Evolutionary conservation across 2,113 vertebrate genomes (phyloP).

Genomic region (Hippocampus guttulatus): DNA sequence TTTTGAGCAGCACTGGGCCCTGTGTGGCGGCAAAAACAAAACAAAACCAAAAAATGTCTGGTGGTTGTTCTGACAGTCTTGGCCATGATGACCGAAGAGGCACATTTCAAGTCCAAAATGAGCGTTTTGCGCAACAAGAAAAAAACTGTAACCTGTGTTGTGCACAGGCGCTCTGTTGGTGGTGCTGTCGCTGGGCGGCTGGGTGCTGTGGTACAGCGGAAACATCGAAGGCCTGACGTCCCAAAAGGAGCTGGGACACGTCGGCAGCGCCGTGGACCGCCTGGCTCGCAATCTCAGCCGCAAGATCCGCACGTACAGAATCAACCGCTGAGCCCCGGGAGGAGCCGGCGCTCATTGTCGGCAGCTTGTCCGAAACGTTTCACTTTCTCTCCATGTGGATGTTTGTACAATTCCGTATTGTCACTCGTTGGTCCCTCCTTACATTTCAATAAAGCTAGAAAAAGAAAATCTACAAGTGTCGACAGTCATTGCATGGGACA

Average conservation of each 20-base stretch:
- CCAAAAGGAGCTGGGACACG: constrained; percentile 65
- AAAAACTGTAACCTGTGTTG: not conserved
- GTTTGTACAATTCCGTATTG: not conserved
- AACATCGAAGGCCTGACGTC: constrained; percentile 79
- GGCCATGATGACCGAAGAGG: too few relatives aligned
- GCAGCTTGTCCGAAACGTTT: constrained; percentile 14
- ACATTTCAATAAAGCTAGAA: constrained; percentile 33
- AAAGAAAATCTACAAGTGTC: not conserved
- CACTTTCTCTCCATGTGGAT: not conserved
- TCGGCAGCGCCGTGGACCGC: constrained; percentile 67
- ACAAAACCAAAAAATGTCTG: too few relatives aligned
- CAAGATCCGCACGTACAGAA: constrained; percentile 57
- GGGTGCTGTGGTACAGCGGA: constrained; percentile 90
- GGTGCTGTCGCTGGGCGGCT: constrained; percentile 79
- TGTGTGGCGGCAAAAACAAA: too few relatives aligned
- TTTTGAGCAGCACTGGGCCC: too few relatives aligned
- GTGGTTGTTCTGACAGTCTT: too few relatives aligned
- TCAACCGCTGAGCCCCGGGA: constrained; percentile 22
- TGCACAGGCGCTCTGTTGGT: constrained; percentile 76
- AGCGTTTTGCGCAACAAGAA: too few relatives aligned
- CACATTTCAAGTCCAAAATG: too few relatives aligned
- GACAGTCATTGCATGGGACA: not conserved
- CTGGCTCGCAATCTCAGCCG: constrained; percentile 72
- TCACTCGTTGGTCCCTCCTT: not conserved
- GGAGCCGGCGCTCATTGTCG: constrained; percentile 4